Base-by-base conservation (phyloP, 2,113 vertebrate genomes). In the Murina feae region DNA sequence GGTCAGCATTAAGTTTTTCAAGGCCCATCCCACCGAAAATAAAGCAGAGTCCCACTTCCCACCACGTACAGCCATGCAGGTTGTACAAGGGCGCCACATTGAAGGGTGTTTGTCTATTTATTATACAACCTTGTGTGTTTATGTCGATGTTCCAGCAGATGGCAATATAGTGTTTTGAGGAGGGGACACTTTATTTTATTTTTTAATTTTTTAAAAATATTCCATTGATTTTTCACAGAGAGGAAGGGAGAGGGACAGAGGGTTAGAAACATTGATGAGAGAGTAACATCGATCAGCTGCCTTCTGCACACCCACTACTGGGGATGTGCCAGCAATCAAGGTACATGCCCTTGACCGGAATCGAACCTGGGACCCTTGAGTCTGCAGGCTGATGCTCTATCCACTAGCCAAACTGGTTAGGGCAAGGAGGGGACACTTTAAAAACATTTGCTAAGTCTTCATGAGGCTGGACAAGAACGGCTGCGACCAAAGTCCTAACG, bases 121-220 rank as follows among this genome's bases (percentile, higher is more conserved):
- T 16, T 65, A 49, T 1, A 25, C 49, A 90, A 28, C 17, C 65
- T 35, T 25, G 44, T 14, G 10, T 63, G 5, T 17, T 30, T 68
- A 6, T 0, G 18, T n/a, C 7, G 2, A 2, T 0, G 51, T 37
- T 16, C 94, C 96, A 86, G 93, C 86, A 97, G 96, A 16, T 78
- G 97, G 94, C 95, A 95, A 78, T 32, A 74, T 69, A 87, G 76
- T 9, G 55, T 53, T 75, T 37, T 65, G 49, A 81, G 78, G 51
- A n/a, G 63, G 86, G 20, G 30, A 51, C 47, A 37, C 13, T 30
- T 32, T 7, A 4, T n/a, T n/a, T n/a, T n/a, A n/a, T n/a, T n/a
- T n/a, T n/a, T n/a, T n/a, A n/a, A n/a, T n/a, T n/a, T n/a, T n/a
- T n/a, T n/a, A n/a, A n/a, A n/a, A n/a, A n/a, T n/a, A n/a, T n/a